These are phyloP conservation scores for Procambarus clarkii DNA, from an alignment of 1,140 invertebrate species.

Conservation along the genomic window DNA sequence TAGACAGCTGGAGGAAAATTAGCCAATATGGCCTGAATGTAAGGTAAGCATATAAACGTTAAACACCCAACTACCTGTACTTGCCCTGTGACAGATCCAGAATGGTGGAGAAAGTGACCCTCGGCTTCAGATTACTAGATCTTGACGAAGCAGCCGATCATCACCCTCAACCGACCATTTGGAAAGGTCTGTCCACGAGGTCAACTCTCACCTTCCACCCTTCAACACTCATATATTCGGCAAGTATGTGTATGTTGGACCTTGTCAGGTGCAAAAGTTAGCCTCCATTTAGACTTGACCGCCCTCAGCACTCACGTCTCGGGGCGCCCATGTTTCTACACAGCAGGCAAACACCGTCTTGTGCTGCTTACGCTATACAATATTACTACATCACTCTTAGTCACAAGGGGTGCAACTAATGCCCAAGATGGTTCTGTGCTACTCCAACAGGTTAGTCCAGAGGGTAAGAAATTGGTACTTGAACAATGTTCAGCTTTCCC, in stretches of 20 bases:
- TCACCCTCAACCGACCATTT: not conserved
- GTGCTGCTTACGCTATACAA: too few relatives aligned
- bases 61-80: not conserved
- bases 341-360: too few relatives aligned
- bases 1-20: too few relatives aligned
- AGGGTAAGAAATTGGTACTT: not conserved
- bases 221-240: not conserved
- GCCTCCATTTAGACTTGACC: not conserved
- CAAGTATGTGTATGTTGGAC: not conserved
- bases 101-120: not conserved
- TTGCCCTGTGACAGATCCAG: constrained; percentile 7
- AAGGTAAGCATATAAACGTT: not conserved
- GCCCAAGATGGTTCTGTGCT: not conserved
- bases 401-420: not conserved
- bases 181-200: not conserved
- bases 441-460: not conserved
- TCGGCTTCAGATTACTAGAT: not conserved
- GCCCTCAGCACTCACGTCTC: not conserved
- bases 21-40: too few relatives aligned
- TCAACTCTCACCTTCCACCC: not conserved
- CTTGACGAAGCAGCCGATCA: not conserved
- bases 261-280: too few relatives aligned
- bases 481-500: not conserved
- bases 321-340: too few relatives aligned
- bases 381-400: not conserved